These are phyloP conservation scores for Eristalis tenax DNA, from an alignment of 2,888 invertebrate genomes.

Conservation along the genomic window DNA sequence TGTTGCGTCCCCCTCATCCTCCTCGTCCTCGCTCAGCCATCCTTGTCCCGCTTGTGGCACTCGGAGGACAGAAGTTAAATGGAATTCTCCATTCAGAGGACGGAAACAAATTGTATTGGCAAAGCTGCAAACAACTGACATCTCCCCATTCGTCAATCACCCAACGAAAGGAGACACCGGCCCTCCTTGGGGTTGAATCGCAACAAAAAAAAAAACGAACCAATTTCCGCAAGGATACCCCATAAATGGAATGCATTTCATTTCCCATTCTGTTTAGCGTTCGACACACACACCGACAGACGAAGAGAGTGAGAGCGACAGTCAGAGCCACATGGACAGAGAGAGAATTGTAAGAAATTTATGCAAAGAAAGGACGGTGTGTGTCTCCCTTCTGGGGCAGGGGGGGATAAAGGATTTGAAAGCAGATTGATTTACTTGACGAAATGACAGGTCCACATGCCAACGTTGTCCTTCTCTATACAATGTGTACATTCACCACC, in stretches of 20 bases:
- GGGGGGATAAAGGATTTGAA: constrained; percentile 13
- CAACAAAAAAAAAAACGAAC: constrained; percentile 1
- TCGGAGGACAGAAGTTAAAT: constrained; percentile 41
- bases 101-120: constrained; percentile 58
- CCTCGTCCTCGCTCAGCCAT: not conserved
- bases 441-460: constrained; percentile 18
- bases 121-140: constrained; percentile 40
- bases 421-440: constrained; percentile 48
- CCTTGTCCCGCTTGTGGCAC: not conserved
- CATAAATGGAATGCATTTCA: constrained; percentile 41
- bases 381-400: constrained; percentile 7
- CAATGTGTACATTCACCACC: not conserved
- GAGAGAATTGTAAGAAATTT: not conserved
- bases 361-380: constrained; percentile 27
- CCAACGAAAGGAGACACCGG: not conserved
- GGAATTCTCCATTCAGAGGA: constrained; percentile 34
- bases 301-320: not conserved
- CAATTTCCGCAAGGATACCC: constrained; percentile 8
- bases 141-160: constrained; percentile 48
- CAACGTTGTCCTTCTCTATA: not conserved
- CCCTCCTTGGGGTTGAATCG: not conserved
- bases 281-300: not conserved
- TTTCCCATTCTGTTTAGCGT: constrained; percentile 30
- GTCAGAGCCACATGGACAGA: not conserved
- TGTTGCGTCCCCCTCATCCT: not conserved